phyloP scores from a whole-genome alignment of 2,888 invertebrate genomes.

The Scelioninae gen. 2 region DNA sequence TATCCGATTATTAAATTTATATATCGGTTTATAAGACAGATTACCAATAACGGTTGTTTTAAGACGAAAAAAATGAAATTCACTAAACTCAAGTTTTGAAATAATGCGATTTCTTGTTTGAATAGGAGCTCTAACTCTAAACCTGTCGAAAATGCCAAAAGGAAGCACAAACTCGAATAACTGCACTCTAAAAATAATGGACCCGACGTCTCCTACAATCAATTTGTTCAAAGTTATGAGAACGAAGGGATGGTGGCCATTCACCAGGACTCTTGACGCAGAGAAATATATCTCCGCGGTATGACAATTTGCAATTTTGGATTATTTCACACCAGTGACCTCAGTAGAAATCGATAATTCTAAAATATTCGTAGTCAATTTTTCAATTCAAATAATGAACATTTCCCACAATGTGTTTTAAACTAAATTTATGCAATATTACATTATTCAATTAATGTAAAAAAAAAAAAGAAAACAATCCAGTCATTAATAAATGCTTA shows the following conservation, averaged over 20 bases:
- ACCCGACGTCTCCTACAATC: constrained; percentile 76
- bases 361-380: neutral
- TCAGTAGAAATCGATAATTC: neutral
- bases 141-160: constrained; percentile 79
- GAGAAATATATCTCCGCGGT: constrained; percentile 70
- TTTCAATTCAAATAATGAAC: too few relatives aligned
- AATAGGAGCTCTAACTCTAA: constrained; percentile 79
- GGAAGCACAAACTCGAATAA: constrained; percentile 76
- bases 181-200: constrained; percentile 76
- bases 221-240: constrained; percentile 81
- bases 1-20: constrained; percentile 1
- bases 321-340: constrained; percentile 14
- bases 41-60: constrained; percentile 12
- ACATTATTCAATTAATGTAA: neutral
- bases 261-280: constrained; percentile 71
- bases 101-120: constrained; percentile 49
- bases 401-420: too few relatives aligned
- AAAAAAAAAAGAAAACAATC: neutral
- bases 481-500: constrained; percentile 18
- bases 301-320: constrained; percentile 51
- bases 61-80: constrained; percentile 33
- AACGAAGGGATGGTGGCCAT: constrained; percentile 84
- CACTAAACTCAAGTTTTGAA: constrained; percentile 39
- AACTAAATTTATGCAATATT: too few relatives aligned
- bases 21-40: constrained; percentile 18